phyloP scores from a whole-genome alignment of 2,888 invertebrate species.

The Agrotis exclamationis region DNA sequence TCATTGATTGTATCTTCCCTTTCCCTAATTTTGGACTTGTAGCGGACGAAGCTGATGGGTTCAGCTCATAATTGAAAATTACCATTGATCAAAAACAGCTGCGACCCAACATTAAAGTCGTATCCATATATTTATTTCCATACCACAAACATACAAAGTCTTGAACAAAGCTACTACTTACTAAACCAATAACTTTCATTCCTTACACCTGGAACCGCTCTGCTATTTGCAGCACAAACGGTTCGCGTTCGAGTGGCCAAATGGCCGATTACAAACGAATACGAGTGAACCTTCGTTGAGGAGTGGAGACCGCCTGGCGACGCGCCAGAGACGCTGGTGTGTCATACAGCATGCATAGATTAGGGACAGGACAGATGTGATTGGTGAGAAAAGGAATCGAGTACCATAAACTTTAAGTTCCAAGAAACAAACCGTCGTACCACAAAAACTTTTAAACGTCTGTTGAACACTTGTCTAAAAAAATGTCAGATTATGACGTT shows the following conservation, averaged over 20 bases:
- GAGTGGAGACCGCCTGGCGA: conserved; percentile 64
- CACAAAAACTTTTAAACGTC: too few species aligned
- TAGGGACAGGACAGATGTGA: conserved; percentile 31
- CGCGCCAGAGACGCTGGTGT: conserved; percentile 58
- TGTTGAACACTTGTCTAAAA: too few species aligned
- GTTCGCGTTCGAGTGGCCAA: conserved; percentile 42
- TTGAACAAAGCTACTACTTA: conserved; percentile 12
- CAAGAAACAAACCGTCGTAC: too few species aligned
- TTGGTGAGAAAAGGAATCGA: conserved; percentile 4
- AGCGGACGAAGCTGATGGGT: too few species aligned
- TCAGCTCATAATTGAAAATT: too few species aligned
- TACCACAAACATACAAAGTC: neutral
- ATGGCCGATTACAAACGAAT: conserved; percentile 54
- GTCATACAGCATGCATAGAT: conserved; percentile 58
- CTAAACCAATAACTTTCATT: conserved; percentile 25
- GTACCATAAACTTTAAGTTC: too few species aligned
- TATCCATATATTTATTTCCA: neutral
- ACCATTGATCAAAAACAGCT: too few species aligned
- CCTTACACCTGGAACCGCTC: conserved; percentile 19
- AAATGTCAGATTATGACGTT: too few species aligned
- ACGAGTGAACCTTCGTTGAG: conserved; percentile 41
- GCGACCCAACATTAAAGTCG: too few species aligned
- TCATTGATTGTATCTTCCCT: too few species aligned
- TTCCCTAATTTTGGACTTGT: too few species aligned
- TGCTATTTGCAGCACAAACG: conserved; percentile 45